Evolutionary conservation across 2,797 vertebrate species (phyloP).

Genomic region (Uromys caudimaculatus): DNA sequence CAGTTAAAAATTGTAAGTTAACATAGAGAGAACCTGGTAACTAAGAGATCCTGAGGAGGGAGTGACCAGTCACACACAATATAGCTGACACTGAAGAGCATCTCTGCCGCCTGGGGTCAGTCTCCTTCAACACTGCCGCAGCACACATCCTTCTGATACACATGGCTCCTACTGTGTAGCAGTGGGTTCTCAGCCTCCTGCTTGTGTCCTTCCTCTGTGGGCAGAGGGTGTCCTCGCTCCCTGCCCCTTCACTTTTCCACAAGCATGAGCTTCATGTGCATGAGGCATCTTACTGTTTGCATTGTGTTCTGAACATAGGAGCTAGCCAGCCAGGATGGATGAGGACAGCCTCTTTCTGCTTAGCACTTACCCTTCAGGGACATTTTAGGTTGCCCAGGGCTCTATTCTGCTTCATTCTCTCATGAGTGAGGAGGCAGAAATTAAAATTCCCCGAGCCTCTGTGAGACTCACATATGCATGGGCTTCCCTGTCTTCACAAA

Average conservation of each 20-base stretch:
- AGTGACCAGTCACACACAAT: not conserved
- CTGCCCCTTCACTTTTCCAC: not conserved
- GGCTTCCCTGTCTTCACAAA: not conserved
- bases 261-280: not conserved
- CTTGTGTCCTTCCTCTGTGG: not conserved
- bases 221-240: not conserved
- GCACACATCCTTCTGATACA: not conserved
- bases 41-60: not conserved
- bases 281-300: not conserved
- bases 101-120: not conserved
- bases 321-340: too few species aligned
- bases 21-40: not conserved
- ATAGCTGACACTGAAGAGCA: rapidly evolving
- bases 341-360: not conserved
- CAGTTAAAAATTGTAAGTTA: not conserved
- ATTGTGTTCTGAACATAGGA: not conserved
- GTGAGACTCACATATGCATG: not conserved
- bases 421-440: not conserved
- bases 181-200: too few species aligned
- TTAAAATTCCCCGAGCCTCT: not conserved
- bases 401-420: not conserved
- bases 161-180: not conserved
- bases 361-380: not conserved
- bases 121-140: not conserved
- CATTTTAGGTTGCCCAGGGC: not conserved